These are phyloP conservation scores for Lasioglossum leucozonium DNA, from an alignment of 2,888 invertebrate genomes.

Conservation along the genomic window DNA sequence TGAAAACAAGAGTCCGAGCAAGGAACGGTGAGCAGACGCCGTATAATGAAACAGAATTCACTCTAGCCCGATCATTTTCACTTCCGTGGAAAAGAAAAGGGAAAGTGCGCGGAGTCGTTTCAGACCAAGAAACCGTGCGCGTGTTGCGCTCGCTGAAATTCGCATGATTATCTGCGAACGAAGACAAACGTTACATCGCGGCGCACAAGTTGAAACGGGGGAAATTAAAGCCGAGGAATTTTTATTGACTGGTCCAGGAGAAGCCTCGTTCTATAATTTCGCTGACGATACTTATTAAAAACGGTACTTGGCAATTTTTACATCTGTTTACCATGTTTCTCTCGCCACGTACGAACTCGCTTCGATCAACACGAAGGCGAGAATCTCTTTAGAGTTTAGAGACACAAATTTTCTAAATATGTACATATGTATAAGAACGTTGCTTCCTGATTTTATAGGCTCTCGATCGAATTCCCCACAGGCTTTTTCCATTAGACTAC, in stretches of 20 bases:
- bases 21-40: slow-evolving; percentile 58
- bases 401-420: no score
- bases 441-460: no score
- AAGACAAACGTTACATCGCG: not conserved
- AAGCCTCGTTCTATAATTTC: not conserved
- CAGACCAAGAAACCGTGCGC: slow-evolving; percentile 60
- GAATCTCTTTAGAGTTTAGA: not conserved
- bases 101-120: slow-evolving; percentile 76
- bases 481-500: no score
- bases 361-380: no score
- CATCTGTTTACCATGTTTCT: not conserved
- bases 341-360: not conserved
- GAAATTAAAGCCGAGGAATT: not conserved
- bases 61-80: slow-evolving; percentile 73
- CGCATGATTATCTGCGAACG: slow-evolving; percentile 13
- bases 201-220: not conserved
- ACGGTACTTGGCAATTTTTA: not conserved
- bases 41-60: slow-evolving; percentile 68
- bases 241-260: not conserved
- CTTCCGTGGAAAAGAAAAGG: slow-evolving; percentile 80
- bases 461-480: no score
- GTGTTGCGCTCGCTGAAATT: slow-evolving; percentile 11
- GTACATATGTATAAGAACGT: no score
- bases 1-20: slow-evolving; percentile 73
- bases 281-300: not conserved